Base-by-base conservation (phyloP, 23 tunicate species). In the Phallusia fumigata region DNA sequence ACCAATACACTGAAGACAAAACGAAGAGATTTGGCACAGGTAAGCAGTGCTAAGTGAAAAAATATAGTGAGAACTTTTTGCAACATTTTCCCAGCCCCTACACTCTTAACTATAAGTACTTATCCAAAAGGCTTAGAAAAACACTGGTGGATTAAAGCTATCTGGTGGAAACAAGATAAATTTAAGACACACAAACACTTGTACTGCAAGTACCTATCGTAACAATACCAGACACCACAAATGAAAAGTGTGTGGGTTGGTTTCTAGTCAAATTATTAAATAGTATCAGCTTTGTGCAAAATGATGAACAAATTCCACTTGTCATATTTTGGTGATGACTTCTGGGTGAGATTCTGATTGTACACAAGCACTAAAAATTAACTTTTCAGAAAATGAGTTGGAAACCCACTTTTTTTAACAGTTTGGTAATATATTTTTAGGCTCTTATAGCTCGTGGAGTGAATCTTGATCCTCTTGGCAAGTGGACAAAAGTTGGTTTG, bases 401-500 rank as follows among this genome's bases (percentile, higher is more conserved):
- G n/a, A n/a, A n/a, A n/a, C n/a, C n/a, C n/a, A n/a, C n/a, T n/a
- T n/a, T n/a, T n/a, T n/a, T n/a, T n/a, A n/a, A n/a, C 44, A 11
- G n/a, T 33, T 5, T 3, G 1, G 28, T 16, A 58, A 8, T 58
- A 3, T 33, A 16, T 31, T 82, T 80, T 65, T 58, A 90, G 97
- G 97, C 99, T 34, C 78, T 97, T 0, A 92, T 97, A 19, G 80
- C 91, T 0, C 86, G 97, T 0, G 97, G 99, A 18, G 99, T 97
- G 16, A 97, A 92, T 74, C 89, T 97, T 33, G 99, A 97, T 80
- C 97, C 97, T 18, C 85, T 97, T 19, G 99, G 88, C 40, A 97
- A 92, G 36, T 97, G 99, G 99, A 88, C 99, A 32, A 97, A 97
- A 83, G 99, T 97, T 65, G 99, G 99, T 3, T 65, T 97, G 36